Evolutionary conservation across 1,140 invertebrate genomes (phyloP).

Genomic region (Drosophila tani): DNA sequence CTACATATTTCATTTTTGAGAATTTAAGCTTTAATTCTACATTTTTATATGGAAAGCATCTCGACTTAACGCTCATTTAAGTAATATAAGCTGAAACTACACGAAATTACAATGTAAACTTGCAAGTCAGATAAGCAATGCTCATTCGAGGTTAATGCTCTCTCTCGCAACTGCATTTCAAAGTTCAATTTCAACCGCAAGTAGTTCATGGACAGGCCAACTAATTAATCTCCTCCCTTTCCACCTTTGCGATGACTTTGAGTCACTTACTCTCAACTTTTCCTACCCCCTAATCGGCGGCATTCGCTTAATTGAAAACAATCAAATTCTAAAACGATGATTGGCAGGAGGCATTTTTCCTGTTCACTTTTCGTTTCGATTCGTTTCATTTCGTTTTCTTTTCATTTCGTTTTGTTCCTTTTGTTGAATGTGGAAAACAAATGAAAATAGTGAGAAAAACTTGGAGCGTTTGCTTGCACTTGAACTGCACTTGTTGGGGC

Average conservation of each 20-base stretch:
- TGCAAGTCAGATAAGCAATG: background rate
- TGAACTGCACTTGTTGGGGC: constrained; percentile 34
- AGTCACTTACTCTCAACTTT: background rate
- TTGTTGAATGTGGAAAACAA: constrained; percentile 4
- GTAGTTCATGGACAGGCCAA: constrained; percentile 1
- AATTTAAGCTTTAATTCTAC: no score
- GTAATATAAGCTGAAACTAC: background rate
- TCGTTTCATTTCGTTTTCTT: background rate
- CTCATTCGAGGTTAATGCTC: background rate
- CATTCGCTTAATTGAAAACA: constrained; percentile 34
- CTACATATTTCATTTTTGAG: no score
- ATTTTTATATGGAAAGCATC: no score
- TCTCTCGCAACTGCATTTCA: background rate
- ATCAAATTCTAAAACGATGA: constrained; percentile 39
- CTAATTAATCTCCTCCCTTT: constrained; percentile 29
- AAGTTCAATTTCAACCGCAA: background rate
- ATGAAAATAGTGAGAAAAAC: constrained; percentile 21
- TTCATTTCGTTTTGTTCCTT: background rate
- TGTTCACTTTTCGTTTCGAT: background rate
- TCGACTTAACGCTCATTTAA: no score
- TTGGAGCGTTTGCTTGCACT: constrained; percentile 17
- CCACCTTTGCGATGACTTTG: constrained; percentile 1
- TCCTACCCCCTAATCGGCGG: background rate
- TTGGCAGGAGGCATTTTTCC: constrained; percentile 12
- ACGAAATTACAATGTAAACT: background rate